phyloP scores from a whole-genome alignment of 1,140 invertebrate genomes.

The Atta colombica region DNA sequence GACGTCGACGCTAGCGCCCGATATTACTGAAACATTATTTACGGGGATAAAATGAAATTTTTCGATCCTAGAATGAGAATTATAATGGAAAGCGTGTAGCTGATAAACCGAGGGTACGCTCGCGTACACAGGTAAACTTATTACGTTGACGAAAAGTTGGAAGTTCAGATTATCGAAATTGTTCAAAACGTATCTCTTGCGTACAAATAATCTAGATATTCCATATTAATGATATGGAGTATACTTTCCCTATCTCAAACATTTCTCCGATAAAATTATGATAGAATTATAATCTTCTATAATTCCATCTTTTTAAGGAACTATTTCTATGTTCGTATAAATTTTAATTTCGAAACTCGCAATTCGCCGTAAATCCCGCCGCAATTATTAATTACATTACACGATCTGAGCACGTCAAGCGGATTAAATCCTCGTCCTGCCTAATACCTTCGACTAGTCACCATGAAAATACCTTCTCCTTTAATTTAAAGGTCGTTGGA shows the following conservation, averaged over 20 bases:
- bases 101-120: slow-evolving; percentile 26
- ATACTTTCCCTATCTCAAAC: background rate
- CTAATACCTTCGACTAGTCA: slow-evolving; percentile 36
- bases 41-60: slow-evolving; percentile 79
- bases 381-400: slow-evolving; percentile 55
- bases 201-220: slow-evolving; percentile 39
- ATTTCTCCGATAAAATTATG: background rate
- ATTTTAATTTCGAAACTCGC: slow-evolving; percentile 10
- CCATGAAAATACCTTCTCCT: slow-evolving; percentile 29
- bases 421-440: slow-evolving; percentile 44
- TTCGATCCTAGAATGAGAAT: slow-evolving; percentile 57
- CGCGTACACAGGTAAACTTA: slow-evolving; percentile 16
- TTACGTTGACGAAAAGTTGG: slow-evolving; percentile 37
- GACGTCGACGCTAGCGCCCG: slow-evolving; percentile 72
- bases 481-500: slow-evolving; percentile 30
- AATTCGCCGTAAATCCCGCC: slow-evolving; percentile 33
- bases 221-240: background rate
- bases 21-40: slow-evolving; percentile 80
- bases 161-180: slow-evolving; percentile 29
- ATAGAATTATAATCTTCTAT: background rate
- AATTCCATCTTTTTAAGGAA: background rate
- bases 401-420: slow-evolving; percentile 27
- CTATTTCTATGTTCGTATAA: background rate
- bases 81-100: slow-evolving; percentile 57
- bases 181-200: background rate